Evolutionary conservation across 2,888 invertebrate genomes (phyloP), one percentile per base, ranked within the genome.

Genomic region (Agonopterix heracliana): DNA sequence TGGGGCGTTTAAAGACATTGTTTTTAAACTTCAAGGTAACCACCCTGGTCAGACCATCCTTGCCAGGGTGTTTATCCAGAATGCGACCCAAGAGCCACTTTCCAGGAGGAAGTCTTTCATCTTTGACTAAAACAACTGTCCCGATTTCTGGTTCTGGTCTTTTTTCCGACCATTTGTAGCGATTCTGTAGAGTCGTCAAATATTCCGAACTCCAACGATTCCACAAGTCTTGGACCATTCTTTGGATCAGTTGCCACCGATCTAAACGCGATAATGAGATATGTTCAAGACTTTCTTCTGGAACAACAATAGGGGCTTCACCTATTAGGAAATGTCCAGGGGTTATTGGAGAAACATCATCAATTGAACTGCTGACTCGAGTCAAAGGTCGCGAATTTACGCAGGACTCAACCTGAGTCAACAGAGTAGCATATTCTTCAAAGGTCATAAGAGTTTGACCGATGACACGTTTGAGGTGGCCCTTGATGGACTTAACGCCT

Each of bases 361-460:
- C 55, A 9, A 51, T 43, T 44, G 54, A 26, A 8, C 50, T 50
- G 52, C 34, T 46, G 1, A 57, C 34, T 8, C 51, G 10, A 14
- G 55, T 55, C 12, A 55, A 50, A 12, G 57, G 57, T 26, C 55
- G 52, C 3, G 55, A 57, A 14, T 57, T 57, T 8, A 57, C 52
- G 49, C 52, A 54, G 12, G 54, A 48, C 44, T 57, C 57, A 12
- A 54, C 46, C 46, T 57, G 57, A 9, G 44, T 17, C 13, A 50
- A 34, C 1, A 54, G 35, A 34, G 53, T 53, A 14, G 46, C 7
- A n/a, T 51, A 43, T 45, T 56, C 53, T 43, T 54, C 54, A 13
- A 34, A 54, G 8, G 54, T 56, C 0, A 54, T 44, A 9, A 13
- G 9, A 0, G 52, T 35, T 13, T 48, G 45, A 3, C 52, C 54